A percentile compares a stretch with the other conserved stretches of the same genome.
Conservation (phyloP, 1,140 invertebrate genomes). For the Pseudomyrmex pallidus region DNA sequence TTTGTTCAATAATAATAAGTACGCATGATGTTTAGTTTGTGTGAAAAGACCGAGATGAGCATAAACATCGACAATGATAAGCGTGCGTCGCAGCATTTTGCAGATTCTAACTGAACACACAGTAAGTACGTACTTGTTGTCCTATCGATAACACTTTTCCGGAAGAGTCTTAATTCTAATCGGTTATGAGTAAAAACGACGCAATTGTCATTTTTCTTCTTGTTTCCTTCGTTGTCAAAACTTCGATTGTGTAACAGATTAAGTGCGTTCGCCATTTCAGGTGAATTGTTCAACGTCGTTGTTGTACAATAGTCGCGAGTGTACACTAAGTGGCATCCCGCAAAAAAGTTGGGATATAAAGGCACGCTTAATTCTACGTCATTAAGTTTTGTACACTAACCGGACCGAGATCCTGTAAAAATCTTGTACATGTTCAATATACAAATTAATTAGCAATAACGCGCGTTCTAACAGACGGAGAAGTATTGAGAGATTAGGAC, state of each 20-base stretch:
- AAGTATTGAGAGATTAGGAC: neutral
- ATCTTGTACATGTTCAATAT: neutral
- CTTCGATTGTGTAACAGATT: neutral
- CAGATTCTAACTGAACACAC: neutral
- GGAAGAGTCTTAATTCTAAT: neutral
- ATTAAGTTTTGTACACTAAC: constrained; percentile 36
- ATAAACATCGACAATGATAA: neutral
- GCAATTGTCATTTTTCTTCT: neutral
- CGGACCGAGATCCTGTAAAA: neutral
- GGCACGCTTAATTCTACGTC: constrained; percentile 18
- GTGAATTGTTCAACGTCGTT: neutral
- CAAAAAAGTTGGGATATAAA: neutral
- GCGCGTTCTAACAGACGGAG: neutral
- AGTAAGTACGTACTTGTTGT: neutral
- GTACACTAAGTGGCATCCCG: neutral
- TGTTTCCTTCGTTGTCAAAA: neutral
- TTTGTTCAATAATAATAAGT: too few relatives aligned
- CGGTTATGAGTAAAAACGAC: neutral
- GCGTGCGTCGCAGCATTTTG: neutral
- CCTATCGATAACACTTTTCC: neutral
- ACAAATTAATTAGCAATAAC: neutral
- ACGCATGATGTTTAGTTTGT: too few relatives aligned
- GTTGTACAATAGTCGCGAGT: constrained; percentile 13
- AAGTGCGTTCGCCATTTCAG: neutral
- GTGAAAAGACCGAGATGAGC: too few relatives aligned